Base-by-base conservation (phyloP, 2,888 invertebrate genomes). In the Criorhina ranunculi region DNA sequence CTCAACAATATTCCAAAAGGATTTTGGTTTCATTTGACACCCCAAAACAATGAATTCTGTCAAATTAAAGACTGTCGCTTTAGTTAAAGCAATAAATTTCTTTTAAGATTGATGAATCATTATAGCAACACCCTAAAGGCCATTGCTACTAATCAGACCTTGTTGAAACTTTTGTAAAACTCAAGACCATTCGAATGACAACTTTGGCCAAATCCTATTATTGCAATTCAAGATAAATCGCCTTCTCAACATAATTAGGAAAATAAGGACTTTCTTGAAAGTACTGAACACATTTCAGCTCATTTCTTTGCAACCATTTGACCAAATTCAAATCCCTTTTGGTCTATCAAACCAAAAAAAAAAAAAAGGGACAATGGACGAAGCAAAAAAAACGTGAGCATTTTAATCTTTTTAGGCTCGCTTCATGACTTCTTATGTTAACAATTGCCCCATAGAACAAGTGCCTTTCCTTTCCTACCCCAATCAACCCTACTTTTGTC, bases 371-470 rank as follows among this genome's bases (percentile, higher is more conserved):
- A 5, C 15, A 51, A n/a, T 6, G 44, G 12, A 15, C 15, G 15
- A 29, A 31, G 44, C 57, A 19, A 5, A 35, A 55, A 70, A 46
- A 37, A 8, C 59, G 9, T 40, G n/a, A 24, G 8, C 17, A 24
- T 40, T 53, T 62, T 73, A 73, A 57, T 66, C 64, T 46, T 44
- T 46, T 57, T 31, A 55, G 37, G 66, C 29, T 31, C 29, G 55
- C 55, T 46, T 57, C 46, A 40, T 66, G 76, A 76, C 57, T 76
- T 76, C 66, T 76, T 59, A 49, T 66, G 66, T 59, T 76, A 31
- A 66, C 76, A 76, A 76, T 67, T 66, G 66, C 64, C 57, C 76
- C 49, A 44, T 40, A 46, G 76, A 66, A 76, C 40, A 59, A 66
- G 19, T 64, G 44, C 6, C 55, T 33, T 9, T 24, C 11, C 46